Conservation (phyloP, 1,140 invertebrate genomes). For the Dendrolimus kikuchii region DNA sequence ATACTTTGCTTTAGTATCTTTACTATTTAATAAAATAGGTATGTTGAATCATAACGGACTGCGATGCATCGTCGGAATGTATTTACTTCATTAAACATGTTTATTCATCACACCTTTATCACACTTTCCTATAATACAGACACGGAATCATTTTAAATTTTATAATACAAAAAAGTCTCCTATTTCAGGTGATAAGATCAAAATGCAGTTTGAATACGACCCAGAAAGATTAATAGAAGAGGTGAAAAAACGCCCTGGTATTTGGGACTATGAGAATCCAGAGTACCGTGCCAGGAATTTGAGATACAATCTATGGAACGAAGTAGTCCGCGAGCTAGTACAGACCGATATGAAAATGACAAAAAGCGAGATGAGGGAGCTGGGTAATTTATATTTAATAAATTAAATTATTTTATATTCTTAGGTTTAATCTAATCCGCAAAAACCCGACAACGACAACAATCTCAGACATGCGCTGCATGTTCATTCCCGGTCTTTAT, state of each 20-base stretch:
- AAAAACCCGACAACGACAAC: too few species aligned
- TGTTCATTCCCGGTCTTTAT: too few species aligned
- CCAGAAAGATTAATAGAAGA: slow-evolving; percentile 55
- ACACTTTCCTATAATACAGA: too few species aligned
- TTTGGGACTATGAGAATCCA: slow-evolving; percentile 55
- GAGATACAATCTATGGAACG: slow-evolving; percentile 45
- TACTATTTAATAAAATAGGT: too few species aligned
- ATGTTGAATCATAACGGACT: too few species aligned
- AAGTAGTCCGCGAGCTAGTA: slow-evolving; percentile 49
- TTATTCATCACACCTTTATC: too few species aligned
- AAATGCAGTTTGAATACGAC: slow-evolving; percentile 59
- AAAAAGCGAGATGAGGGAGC: slow-evolving; percentile 55
- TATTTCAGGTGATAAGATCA: slow-evolving; percentile 4
- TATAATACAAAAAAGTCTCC: neutral
- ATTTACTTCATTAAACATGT: too few species aligned
- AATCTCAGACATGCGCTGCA: too few species aligned
- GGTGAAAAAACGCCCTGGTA: slow-evolving; percentile 51
- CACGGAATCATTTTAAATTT: too few species aligned
- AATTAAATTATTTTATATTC: neutral
- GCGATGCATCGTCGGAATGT: too few species aligned
- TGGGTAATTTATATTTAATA: slow-evolving; percentile 33
- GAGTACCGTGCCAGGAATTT: slow-evolving; percentile 44
- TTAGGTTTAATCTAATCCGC: too few species aligned
- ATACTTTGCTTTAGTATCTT: too few species aligned
- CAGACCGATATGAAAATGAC: slow-evolving; percentile 39